phyloP scores from a whole-genome alignment of 2,888 invertebrate species.

The Andrena camellia region DNA sequence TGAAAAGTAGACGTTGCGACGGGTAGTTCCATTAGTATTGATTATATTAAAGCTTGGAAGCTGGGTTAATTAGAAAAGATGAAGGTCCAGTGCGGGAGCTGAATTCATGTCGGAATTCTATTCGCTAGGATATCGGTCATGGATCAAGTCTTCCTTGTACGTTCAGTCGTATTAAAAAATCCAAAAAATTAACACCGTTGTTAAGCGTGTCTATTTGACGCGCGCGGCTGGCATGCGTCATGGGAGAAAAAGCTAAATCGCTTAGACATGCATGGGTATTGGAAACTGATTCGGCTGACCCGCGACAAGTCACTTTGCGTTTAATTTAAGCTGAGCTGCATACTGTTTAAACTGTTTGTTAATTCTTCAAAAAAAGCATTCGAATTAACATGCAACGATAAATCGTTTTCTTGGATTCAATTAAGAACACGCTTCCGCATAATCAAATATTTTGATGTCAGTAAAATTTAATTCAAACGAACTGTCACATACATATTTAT shows the following conservation, averaged over 20 bases:
- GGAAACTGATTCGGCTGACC: conserved; percentile 31
- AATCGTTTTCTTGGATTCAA: too few relatives aligned
- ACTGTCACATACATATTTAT: too few relatives aligned
- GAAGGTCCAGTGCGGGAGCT: too few relatives aligned
- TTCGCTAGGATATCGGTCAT: conserved; percentile 5
- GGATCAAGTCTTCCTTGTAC: background rate
- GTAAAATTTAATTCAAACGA: too few relatives aligned
- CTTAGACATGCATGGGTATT: conserved; percentile 35
- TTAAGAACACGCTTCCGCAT: too few relatives aligned
- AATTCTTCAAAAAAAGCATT: background rate
- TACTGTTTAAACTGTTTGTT: background rate
- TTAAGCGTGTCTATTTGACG: conserved; percentile 7
- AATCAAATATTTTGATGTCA: too few relatives aligned
- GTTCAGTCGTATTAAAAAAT: background rate
- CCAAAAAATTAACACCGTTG: conserved; percentile 4
- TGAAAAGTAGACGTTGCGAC: too few relatives aligned
- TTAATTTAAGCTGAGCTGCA: conserved; percentile 11
- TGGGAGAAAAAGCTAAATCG: conserved; percentile 2
- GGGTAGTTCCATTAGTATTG: too few relatives aligned
- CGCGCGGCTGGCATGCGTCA: background rate
- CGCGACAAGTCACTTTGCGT: conserved; percentile 20
- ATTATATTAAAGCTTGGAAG: too few relatives aligned
- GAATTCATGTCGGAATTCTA: background rate
- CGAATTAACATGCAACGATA: too few relatives aligned
- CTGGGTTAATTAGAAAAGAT: too few relatives aligned